phyloP scores from a whole-genome alignment of 1,140 invertebrate genomes.

The Phortica variegata region DNA sequence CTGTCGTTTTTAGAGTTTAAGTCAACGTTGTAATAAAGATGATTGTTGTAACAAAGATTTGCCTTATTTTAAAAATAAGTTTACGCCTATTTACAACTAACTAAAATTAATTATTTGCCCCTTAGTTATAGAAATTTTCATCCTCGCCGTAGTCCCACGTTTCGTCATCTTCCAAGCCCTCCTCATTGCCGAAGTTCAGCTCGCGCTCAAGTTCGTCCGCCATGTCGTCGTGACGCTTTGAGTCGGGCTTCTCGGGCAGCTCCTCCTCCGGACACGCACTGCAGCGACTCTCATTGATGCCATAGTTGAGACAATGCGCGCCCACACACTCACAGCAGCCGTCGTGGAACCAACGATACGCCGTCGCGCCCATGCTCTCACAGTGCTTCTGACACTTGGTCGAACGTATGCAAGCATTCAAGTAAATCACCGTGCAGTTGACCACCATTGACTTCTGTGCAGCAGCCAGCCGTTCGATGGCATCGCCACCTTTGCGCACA shows the following conservation, averaged over 20 bases:
- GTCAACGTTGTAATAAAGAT: too few species aligned
- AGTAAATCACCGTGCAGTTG: constrained; percentile 91
- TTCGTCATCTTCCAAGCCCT: constrained; percentile 25
- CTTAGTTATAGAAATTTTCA: too few species aligned
- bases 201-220: constrained; percentile 35
- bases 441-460: constrained; percentile 65
- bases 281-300: constrained; percentile 75
- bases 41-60: too few species aligned
- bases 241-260: constrained; percentile 19
- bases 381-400: constrained; percentile 67
- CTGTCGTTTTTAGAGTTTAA: too few species aligned
- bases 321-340: constrained; percentile 95
- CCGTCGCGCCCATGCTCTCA: constrained; percentile 53
- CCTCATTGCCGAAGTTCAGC: constrained; percentile 29
- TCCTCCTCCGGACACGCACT: constrained; percentile 44
- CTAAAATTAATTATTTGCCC: too few species aligned
- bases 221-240: background rate
- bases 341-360: constrained; percentile 85
- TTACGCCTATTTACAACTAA: background rate
- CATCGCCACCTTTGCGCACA: constrained; percentile 1
- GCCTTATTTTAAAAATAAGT: background rate
- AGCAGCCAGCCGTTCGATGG: constrained; percentile 5
- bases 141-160: constrained; percentile 42
- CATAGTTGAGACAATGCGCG: constrained; percentile 85
- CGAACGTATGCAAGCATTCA: constrained; percentile 85